Percentiles rank a stretch among this genome's conserved stretches.
Conservation (phyloP, 53 echinoderm and acorn worm species). For the Echinarachnius parma region DNA sequence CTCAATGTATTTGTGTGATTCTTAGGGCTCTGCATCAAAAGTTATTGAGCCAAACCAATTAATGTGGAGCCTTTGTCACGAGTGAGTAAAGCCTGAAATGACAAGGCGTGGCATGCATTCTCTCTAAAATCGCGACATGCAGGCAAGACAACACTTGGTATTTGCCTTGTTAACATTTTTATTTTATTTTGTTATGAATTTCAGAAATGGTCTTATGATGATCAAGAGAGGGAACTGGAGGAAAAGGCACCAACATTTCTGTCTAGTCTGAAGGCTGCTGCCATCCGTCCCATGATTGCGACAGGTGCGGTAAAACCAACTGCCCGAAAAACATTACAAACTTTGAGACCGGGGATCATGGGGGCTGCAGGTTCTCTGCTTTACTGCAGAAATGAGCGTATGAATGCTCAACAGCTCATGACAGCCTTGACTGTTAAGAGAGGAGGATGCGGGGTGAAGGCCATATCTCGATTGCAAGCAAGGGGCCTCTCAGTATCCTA, state of each 20-base stretch:
- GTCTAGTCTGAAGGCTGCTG: constrained; percentile 18
- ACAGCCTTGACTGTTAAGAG: constrained; percentile 10
- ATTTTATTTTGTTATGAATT: not conserved
- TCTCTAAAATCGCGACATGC: not conserved
- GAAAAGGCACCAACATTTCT: constrained; percentile 25
- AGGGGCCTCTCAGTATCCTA: constrained; percentile 6
- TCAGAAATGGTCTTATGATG: constrained; percentile 35
- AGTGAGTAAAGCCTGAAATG: constrained; percentile 9
- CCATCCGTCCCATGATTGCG: not conserved
- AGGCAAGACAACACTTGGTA: no score
- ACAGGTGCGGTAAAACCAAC: not conserved
- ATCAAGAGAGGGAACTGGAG: constrained; percentile 29
- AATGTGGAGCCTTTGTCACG: no score
- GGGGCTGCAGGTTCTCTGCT: constrained; percentile 32
- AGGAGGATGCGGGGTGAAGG: constrained; percentile 11
- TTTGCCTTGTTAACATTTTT: not conserved
- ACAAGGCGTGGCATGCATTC: constrained; percentile 1
- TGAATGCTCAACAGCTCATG: constrained; percentile 19
- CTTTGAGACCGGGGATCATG: constrained; percentile 39
- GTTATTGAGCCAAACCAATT: no score
- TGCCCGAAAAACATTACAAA: no score
- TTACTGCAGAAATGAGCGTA: constrained; percentile 1
- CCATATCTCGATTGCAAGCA: constrained; percentile 5
- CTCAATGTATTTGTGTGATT: no score
- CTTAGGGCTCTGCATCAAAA: no score